Evolutionary conservation across 1,140 invertebrate species (phyloP).

Genomic region (Eumaeus atala): DNA sequence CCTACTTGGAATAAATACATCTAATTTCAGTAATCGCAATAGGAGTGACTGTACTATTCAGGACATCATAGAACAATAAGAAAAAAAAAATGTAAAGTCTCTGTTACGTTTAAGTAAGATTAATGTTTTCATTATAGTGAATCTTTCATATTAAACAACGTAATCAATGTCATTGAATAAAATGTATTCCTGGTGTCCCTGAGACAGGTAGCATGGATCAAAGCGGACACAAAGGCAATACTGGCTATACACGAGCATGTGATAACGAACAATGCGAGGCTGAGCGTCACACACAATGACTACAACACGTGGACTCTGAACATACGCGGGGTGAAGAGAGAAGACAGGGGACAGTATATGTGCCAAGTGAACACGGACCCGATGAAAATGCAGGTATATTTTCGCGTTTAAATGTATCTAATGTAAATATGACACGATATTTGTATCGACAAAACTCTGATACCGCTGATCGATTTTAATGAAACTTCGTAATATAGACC

Average conservation of each 20-base stretch:
- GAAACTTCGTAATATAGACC: no score
- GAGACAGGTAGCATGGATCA: conserved; percentile 91
- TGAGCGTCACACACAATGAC: conserved; percentile 90
- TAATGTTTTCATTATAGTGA: no score
- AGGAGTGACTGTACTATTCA: no score
- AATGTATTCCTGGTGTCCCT: conserved; percentile 8
- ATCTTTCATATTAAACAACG: no score
- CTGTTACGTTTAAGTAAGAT: no score
- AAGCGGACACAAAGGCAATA: conserved; percentile 92
- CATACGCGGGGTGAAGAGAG: conserved; percentile 85
- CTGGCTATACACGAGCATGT: conserved; percentile 94
- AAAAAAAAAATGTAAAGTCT: background rate
- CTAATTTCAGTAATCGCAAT: no score
- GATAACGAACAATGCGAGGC: conserved; percentile 90
- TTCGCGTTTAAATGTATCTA: no score
- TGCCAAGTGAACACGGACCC: conserved; percentile 96
- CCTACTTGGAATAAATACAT: no score
- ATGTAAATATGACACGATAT: background rate
- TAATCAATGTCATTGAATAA: background rate
- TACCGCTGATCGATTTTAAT: no score
- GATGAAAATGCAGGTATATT: conserved; percentile 92
- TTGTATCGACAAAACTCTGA: no score
- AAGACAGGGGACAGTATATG: conserved; percentile 92
- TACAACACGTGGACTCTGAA: conserved; percentile 91
- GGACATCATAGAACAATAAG: background rate